Evolutionary conservation across 2,113 vertebrate genomes (phyloP).

Genomic region (Carassius gibelio): DNA sequence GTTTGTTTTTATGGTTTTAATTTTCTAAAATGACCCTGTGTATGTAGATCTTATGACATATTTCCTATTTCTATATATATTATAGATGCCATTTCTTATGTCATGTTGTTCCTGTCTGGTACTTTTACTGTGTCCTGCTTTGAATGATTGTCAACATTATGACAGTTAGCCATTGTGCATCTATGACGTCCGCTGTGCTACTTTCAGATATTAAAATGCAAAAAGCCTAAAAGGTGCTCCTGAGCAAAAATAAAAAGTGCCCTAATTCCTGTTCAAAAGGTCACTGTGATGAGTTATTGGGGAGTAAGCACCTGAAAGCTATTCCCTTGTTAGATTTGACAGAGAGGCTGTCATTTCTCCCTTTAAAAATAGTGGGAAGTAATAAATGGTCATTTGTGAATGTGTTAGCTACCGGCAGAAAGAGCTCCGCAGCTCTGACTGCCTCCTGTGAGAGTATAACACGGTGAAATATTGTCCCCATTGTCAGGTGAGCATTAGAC

Average conservation of each 20-base stretch:
- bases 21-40: neutral
- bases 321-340: conserved; percentile 83
- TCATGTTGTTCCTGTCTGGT: neutral
- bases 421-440: conserved; percentile 74
- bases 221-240: conserved; percentile 75
- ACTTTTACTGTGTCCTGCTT: neutral
- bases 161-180: neutral
- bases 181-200: conserved; percentile 63
- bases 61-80: neutral
- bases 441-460: conserved; percentile 75
- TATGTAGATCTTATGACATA: neutral
- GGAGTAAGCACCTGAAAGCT: conserved; percentile 79
- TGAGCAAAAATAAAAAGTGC: conserved; percentile 77
- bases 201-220: conserved; percentile 77
- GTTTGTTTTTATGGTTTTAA: neutral
- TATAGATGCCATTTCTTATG: neutral
- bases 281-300: conserved; percentile 79
- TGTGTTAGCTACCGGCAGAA: conserved; percentile 72
- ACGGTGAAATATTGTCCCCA: conserved; percentile 69
- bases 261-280: conserved; percentile 84
- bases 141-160: neutral
- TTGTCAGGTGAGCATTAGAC: conserved; percentile 63
- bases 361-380: conserved; percentile 82
- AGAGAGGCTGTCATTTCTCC: conserved; percentile 79
- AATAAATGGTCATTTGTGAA: conserved; percentile 83